Conservation (phyloP, 2,888 invertebrate genomes). For the Machimus atricapillus region DNA sequence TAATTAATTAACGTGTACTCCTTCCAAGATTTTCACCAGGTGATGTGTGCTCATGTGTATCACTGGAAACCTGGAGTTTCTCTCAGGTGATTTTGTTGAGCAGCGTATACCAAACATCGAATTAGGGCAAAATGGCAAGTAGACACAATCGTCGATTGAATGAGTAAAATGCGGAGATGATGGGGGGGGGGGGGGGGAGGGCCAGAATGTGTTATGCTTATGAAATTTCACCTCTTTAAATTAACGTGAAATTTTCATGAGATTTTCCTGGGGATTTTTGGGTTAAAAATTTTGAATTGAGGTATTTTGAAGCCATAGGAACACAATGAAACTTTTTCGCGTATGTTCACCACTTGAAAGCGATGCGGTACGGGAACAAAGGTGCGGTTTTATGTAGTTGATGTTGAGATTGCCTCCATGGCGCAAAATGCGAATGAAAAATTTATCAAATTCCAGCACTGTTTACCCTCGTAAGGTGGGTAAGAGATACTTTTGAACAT, state of each 20-base stretch:
- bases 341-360: neutral
- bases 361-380: neutral
- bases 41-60: neutral
- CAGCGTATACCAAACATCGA: neutral
- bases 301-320: neutral
- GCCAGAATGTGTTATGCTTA: neutral
- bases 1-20: neutral
- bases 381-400: neutral
- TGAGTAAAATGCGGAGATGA: neutral
- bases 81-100: neutral
- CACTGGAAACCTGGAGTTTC: neutral
- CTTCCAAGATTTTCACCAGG: neutral
- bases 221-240: neutral
- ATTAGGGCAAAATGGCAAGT: slow-evolving; percentile 5
- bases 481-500: neutral
- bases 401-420: neutral
- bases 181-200: neutral
- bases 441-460: neutral
- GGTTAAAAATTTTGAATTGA: neutral
- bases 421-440: neutral
- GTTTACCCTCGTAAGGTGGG: neutral
- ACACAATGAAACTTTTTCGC: neutral
- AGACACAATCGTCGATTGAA: neutral
- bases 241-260: neutral
- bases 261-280: neutral